Evolutionary conservation across 2,113 vertebrate species (phyloP).

Genomic region (Aplodontia rufa): DNA sequence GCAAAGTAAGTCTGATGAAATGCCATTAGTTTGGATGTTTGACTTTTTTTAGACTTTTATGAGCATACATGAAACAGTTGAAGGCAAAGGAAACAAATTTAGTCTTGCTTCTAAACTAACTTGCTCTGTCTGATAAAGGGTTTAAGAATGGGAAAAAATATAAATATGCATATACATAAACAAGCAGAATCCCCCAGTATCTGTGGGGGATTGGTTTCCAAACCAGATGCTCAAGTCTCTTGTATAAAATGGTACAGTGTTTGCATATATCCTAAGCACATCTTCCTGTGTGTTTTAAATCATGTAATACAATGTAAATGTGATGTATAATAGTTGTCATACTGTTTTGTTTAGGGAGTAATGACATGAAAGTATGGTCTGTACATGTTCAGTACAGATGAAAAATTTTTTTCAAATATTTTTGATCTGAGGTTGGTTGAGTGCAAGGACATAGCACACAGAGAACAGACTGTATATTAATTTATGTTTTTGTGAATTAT

Average conservation of each 20-base stretch:
- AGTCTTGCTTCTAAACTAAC: slow-evolving; percentile 53
- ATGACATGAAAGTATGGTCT: background rate
- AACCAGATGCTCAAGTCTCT: background rate
- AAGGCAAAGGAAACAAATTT: slow-evolving; percentile 63
- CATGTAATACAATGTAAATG: background rate
- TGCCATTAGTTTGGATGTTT: slow-evolving; percentile 87
- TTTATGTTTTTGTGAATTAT: background rate
- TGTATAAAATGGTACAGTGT: background rate
- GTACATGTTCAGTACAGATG: background rate
- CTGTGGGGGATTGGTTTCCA: background rate
- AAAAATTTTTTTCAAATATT: background rate
- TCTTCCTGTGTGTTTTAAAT: background rate
- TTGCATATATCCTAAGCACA: background rate
- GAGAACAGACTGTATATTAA: background rate
- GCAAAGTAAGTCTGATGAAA: slow-evolving; percentile 90
- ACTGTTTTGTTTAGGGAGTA: background rate
- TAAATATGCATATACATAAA: background rate
- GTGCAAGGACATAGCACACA: background rate
- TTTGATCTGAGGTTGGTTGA: background rate
- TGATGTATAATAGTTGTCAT: background rate
- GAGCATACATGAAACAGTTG: slow-evolving; percentile 63
- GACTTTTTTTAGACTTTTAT: slow-evolving; percentile 78
- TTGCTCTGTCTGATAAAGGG: background rate
- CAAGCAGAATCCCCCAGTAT: background rate
- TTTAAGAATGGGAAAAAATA: background rate